These are phyloP conservation scores for Heterohyrax brucei DNA, from an alignment of 2,797 vertebrate species.

Conservation along the genomic window DNA sequence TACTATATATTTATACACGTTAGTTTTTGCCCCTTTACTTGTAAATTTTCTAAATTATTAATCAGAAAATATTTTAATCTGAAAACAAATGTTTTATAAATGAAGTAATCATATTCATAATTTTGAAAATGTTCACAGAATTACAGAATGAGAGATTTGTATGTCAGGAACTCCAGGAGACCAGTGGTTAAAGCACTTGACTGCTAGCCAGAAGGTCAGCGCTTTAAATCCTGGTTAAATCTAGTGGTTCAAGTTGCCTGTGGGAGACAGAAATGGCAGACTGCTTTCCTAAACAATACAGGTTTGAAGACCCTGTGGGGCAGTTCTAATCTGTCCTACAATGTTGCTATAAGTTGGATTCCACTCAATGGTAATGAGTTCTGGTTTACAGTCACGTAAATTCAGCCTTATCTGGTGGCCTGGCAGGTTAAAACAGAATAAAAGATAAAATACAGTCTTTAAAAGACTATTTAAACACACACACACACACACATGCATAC, in stretches of 20 bases:
- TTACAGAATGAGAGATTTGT: constrained; percentile 42
- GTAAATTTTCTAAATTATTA: constrained; percentile 71
- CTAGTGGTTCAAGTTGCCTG: background rate
- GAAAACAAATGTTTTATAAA: constrained; percentile 68
- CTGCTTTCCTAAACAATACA: background rate
- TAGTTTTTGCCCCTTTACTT: constrained; percentile 41
- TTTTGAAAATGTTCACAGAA: constrained; percentile 51
- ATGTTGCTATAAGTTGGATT: background rate
- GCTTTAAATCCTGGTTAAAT: background rate
- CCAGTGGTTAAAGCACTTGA: background rate
- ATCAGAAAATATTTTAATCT: constrained; percentile 51
- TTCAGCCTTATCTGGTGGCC: constrained; percentile 36
- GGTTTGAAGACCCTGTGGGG: background rate
- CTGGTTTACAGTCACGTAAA: constrained; percentile 18
- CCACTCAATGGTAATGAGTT: background rate
- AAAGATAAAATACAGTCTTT: constrained; percentile 45
- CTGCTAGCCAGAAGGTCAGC: background rate
- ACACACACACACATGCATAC: background rate
- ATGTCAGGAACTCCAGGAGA: background rate
- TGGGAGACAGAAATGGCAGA: background rate
- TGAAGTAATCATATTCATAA: constrained; percentile 26
- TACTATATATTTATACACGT: background rate
- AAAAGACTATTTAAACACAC: constrained; percentile 35
- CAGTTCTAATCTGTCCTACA: background rate
- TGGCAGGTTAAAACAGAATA: constrained; percentile 21